Conservation (phyloP, 37 sponge, comb jelly and placozoan genomes). For the Theonella swinhoei region DNA sequence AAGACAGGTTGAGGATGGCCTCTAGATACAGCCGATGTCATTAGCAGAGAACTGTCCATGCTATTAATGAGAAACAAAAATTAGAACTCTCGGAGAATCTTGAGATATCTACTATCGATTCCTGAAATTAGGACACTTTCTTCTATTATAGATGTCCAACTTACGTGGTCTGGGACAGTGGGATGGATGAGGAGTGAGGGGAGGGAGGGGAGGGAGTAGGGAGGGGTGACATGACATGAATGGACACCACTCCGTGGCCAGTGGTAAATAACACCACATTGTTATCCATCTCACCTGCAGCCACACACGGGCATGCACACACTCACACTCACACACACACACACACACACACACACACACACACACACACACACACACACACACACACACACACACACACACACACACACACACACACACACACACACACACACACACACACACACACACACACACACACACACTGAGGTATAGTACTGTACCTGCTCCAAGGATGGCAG, state of each 20-base stretch:
- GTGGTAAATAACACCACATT: conserved; percentile 50
- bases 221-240: conserved; percentile 4
- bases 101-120: too few species aligned
- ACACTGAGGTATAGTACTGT: background rate
- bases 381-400: background rate
- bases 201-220: conserved; percentile 7
- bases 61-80: background rate
- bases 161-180: conserved; percentile 11
- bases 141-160: too few species aligned
- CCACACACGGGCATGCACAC: too few species aligned
- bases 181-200: background rate
- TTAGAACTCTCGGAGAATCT: background rate
- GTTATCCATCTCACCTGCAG: conserved; percentile 1
- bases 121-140: too few species aligned
- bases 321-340: too few species aligned
- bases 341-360: background rate
- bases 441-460: background rate
- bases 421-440: background rate
- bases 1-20: too few species aligned
- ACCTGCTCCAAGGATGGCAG: conserved; percentile 45
- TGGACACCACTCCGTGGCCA: conserved; percentile 51
- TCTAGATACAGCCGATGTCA: too few species aligned
- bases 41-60: too few species aligned
- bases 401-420: background rate
- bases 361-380: background rate